Evolutionary conservation across 2,113 vertebrate species (phyloP).

Genomic region (Picathartes gymnocephalus): DNA sequence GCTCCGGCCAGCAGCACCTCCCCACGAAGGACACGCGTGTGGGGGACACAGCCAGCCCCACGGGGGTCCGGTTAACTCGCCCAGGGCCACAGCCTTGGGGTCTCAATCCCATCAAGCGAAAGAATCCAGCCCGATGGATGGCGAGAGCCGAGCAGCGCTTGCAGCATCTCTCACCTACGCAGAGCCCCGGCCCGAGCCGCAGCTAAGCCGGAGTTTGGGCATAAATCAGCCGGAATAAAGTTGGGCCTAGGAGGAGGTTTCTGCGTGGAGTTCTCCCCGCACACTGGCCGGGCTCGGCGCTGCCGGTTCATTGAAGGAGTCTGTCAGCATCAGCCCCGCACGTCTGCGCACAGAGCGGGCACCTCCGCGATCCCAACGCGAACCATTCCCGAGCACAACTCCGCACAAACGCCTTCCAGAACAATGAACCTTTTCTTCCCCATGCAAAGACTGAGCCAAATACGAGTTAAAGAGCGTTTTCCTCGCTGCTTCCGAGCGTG

Average conservation of each 20-base stretch:
- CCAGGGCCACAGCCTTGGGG: neutral
- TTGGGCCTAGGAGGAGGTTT: slow-evolving; percentile 17
- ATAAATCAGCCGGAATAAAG: neutral
- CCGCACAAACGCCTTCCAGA: neutral
- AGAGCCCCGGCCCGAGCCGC: neutral
- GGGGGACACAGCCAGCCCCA: neutral
- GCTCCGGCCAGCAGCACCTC: neutral
- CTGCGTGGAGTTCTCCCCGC: neutral
- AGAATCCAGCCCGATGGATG: neutral
- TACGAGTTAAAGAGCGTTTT: fast-evolving
- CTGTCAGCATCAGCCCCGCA: neutral
- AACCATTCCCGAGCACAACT: neutral
- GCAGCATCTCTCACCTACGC: neutral
- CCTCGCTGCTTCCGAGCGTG: neutral
- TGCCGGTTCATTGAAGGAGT: fast-evolving
- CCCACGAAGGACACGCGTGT: neutral
- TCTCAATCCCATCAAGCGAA: neutral
- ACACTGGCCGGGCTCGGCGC: neutral
- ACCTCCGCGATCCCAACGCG: fast-evolving
- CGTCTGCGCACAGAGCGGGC: neutral
- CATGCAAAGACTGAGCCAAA: neutral
- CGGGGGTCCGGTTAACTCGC: neutral
- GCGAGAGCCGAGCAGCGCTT: neutral
- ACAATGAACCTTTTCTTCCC: neutral
- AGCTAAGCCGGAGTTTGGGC: neutral